Evolutionary conservation across 2,888 invertebrate species (phyloP), one percentile per base, ranked within the genome.

Genomic region (Hirtodrosophila alboralis): DNA sequence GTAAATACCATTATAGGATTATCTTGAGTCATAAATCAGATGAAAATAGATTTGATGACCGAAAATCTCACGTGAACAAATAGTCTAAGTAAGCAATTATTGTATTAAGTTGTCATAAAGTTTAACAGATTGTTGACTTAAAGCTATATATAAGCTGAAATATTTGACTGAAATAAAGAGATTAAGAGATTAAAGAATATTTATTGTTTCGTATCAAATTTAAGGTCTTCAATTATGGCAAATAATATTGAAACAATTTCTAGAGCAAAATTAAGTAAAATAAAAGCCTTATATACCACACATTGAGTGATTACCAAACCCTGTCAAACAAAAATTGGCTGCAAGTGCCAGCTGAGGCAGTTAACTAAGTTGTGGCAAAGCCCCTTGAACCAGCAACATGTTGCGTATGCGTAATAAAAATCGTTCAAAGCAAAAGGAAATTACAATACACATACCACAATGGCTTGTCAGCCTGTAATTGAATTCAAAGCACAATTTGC

Each of bases 351-450:
- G 31, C 38, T 31, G 13, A 43, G 28, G 41, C 53, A 34, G 62
- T 62, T 62, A 79, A 66, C 66, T 79, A 56, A 75, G 78, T 78
- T 67, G 63, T 57, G 68, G 31, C 38, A 34, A 4, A 1, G 6
- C n/a, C 23, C 23, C 12, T n/a, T 12, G 16, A 16, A 47, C 16
- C 49, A 13, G 54, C 27, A 36, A 48, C 59, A 80, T 54, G 38
- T 40, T 59, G 53, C 78, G 78, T 84, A 78, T 78, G 54, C 83
- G 73, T 62, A 64, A 62, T 47, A 51, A 41, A 52, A 68, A 53
- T 34, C 31, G 47, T 36, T 47, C 14, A 13, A 43, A 21, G 44
- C 36, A 26, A 47, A 38, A 37, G 52, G 58, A 72, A 53, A 68
- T 75, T 56, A 38, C 51, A 67, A 59, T 52, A 47, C 23, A 18